Evolutionary conservation across 2,797 vertebrate genomes (phyloP).

Genomic region (Simalia tracyae): DNA sequence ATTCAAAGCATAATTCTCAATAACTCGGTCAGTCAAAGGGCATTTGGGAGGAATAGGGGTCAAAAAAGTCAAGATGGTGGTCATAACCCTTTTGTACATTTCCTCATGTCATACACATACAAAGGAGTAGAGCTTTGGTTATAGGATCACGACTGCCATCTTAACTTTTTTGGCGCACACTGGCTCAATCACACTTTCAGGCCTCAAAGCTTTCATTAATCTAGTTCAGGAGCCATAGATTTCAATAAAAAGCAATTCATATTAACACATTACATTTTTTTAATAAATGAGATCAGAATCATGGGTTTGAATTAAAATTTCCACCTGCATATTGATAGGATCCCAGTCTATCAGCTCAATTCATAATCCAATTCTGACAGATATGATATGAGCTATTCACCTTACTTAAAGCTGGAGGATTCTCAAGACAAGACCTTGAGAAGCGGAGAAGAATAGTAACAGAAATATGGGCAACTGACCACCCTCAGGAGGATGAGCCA

Average conservation of each 20-base stretch:
- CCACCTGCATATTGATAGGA: not conserved
- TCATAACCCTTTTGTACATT: not conserved
- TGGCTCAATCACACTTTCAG: not conserved
- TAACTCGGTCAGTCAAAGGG: not conserved
- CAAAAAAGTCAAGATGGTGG: not conserved
- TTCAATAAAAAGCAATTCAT: not conserved
- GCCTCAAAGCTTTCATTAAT: not conserved
- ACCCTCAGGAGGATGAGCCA: not conserved
- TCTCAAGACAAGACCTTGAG: not conserved
- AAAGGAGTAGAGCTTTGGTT: not conserved
- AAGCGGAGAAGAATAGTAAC: not conserved
- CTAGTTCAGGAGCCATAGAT: not conserved
- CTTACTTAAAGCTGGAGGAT: not conserved
- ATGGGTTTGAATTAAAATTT: not conserved
- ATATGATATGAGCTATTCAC: not conserved
- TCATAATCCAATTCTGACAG: not conserved
- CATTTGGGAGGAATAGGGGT: not conserved
- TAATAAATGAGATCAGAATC: not conserved
- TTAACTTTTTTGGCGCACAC: not conserved
- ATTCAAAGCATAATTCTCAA: not conserved
- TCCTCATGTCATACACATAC: not conserved
- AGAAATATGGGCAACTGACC: not conserved
- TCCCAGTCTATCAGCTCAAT: not conserved
- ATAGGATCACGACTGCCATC: not conserved
- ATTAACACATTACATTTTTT: not conserved